A percentile compares a stretch with the other conserved stretches of the same genome.
Evolutionary conservation across 92 coral and sea anemone species (phyloP).

Genomic region (Galaxea fascicularis): DNA sequence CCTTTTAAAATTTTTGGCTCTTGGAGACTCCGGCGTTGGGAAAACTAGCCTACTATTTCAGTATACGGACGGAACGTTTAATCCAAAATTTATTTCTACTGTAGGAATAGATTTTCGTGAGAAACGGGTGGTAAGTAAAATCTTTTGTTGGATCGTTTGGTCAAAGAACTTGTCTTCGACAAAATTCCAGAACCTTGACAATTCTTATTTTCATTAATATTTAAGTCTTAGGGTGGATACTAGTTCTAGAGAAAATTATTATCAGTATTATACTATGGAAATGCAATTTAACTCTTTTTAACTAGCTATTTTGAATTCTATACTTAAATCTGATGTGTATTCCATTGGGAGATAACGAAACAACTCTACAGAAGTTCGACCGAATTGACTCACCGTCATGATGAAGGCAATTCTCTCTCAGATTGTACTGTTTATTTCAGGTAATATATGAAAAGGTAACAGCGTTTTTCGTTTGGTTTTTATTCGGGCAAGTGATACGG

Average conservation of each 20-base stretch:
- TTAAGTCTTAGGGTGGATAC: slow-evolving; percentile 30
- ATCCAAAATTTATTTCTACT: slow-evolving; percentile 98
- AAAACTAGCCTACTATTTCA: slow-evolving; percentile 95
- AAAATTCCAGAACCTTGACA: slow-evolving; percentile 23
- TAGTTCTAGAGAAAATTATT: slow-evolving; percentile 5
- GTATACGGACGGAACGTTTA: slow-evolving; percentile 89
- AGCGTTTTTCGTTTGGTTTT: neutral
- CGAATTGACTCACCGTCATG: neutral
- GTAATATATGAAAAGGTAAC: neutral
- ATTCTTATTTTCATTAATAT: slow-evolving; percentile 48
- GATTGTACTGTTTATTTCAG: too few species aligned
- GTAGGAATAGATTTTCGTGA: slow-evolving; percentile 99
- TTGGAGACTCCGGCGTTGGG: slow-evolving; percentile 98
- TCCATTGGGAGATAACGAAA: neutral
- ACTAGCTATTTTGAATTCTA: neutral
- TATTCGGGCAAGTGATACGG: too few species aligned
- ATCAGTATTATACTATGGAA: neutral
- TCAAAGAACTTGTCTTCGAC: neutral
- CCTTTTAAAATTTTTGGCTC: slow-evolving; percentile 92
- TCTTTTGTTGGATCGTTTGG: slow-evolving; percentile 21
- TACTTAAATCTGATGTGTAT: neutral
- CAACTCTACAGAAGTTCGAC: neutral
- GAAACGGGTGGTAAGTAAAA: slow-evolving; percentile 89
- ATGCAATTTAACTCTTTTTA: slow-evolving; percentile 27
- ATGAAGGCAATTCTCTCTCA: too few species aligned